phyloP scores from a whole-genome alignment of 1,140 invertebrate genomes.

The Drosophila micromelanica region DNA sequence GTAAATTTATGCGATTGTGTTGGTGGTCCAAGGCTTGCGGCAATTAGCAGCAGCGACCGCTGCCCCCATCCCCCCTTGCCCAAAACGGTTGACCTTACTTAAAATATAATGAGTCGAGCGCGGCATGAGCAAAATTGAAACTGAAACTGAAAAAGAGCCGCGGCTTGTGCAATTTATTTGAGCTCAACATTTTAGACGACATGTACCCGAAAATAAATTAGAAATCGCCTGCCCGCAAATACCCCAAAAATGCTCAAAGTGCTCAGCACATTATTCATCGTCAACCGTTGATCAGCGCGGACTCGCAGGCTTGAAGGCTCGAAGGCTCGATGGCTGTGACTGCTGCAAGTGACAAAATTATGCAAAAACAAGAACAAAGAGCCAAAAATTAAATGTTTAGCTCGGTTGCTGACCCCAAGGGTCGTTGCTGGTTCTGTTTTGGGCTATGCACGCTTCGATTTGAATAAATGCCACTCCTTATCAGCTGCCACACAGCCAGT shows the following conservation, averaged over 20 bases:
- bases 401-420: constrained; percentile 21
- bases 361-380: constrained; percentile 29
- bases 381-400: constrained; percentile 27
- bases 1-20: constrained; percentile 60
- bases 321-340: background rate
- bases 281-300: constrained; percentile 24
- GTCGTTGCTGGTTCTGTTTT: constrained; percentile 16
- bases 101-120: constrained; percentile 61
- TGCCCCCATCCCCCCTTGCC: too few species aligned
- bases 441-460: constrained; percentile 23
- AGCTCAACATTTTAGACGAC: constrained; percentile 15
- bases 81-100: constrained; percentile 62
- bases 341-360: constrained; percentile 52
- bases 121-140: too few species aligned
- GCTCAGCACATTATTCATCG: constrained; percentile 56
- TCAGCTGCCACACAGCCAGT: constrained; percentile 28
- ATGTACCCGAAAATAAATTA: constrained; percentile 53
- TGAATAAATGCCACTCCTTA: constrained; percentile 38
- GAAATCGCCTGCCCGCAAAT: constrained; percentile 27
- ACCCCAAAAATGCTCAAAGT: background rate
- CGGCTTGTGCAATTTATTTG: constrained; percentile 57
- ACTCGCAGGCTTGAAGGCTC: background rate
- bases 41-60: constrained; percentile 60
- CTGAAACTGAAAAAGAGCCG: constrained; percentile 32
- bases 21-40: constrained; percentile 44